A percentile compares a stretch with the other conserved stretches of the same genome.
Conservation (phyloP, 2,113 vertebrate species). For the Chionis minor region DNA sequence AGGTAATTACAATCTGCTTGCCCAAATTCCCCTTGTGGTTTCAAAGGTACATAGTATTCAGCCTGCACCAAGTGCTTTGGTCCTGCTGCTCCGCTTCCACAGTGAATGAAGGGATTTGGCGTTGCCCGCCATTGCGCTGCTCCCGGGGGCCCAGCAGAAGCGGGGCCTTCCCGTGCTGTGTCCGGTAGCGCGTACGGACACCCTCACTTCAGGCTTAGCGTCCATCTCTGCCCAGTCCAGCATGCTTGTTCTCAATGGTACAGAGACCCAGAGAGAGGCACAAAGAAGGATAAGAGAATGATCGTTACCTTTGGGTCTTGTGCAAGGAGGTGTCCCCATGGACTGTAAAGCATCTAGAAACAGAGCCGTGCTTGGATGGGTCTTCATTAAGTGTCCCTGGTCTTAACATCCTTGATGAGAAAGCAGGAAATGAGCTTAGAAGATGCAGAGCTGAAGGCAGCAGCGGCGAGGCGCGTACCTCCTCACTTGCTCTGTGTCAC, state of each 20-base stretch:
- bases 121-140: not conserved
- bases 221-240: not conserved
- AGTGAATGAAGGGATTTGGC: fast-evolving
- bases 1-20: slow-evolving; percentile 2
- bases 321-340: not conserved
- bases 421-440: not conserved
- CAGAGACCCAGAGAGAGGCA: not conserved
- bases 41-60: not conserved
- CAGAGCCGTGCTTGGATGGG: fast-evolving
- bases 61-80: not conserved
- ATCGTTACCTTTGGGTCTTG: not conserved
- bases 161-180: not conserved
- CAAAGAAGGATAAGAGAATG: not conserved
- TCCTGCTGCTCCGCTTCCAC: fast-evolving
- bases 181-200: fast-evolving
- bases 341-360: not conserved
- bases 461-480: fast-evolving
- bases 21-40: not conserved
- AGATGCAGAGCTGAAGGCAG: not conserved
- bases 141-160: not conserved
- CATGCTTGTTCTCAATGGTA: not conserved
- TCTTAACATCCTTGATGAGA: not conserved
- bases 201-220: not conserved
- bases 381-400: not conserved
- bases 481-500: fast-evolving